Evolutionary conservation across 2,797 vertebrate species (phyloP).

Genomic region (Hoplostethus mediterraneus): DNA sequence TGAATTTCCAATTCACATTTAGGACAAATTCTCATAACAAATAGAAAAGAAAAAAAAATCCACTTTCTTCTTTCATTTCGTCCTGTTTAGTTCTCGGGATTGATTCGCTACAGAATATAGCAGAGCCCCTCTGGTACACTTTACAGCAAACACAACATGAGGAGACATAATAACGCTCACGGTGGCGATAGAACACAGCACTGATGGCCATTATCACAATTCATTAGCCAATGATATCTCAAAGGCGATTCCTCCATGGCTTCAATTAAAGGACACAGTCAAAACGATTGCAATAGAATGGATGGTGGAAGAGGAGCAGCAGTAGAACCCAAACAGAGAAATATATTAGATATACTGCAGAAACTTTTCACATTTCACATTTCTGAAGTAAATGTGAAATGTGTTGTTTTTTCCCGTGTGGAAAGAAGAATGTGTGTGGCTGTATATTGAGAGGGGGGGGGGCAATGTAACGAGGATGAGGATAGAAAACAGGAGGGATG

Average conservation of each 20-base stretch:
- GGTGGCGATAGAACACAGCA: conserved; percentile 20
- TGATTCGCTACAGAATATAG: not conserved
- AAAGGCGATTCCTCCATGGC: conserved; percentile 19
- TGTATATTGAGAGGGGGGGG: not conserved
- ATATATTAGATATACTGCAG: no score
- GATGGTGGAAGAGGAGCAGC: no score
- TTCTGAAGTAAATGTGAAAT: no score
- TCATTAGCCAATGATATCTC: conserved; percentile 42
- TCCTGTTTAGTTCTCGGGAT: conserved; percentile 19
- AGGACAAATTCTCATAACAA: conserved; percentile 31
- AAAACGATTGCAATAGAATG: not conserved
- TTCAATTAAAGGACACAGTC: conserved; percentile 29
- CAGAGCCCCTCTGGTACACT: conserved; percentile 24
- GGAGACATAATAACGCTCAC: not conserved
- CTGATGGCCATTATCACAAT: conserved; percentile 40
- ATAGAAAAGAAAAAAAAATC: conserved; percentile 25
- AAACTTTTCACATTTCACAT: no score
- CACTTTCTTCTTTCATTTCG: no score
- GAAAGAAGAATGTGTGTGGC: not conserved
- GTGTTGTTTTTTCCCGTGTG: no score
- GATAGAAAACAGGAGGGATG: not conserved
- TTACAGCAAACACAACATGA: not conserved
- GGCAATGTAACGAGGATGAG: not conserved
- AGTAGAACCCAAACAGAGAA: no score
- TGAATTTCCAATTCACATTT: conserved; percentile 12